Evolutionary conservation across 2,113 vertebrate genomes (phyloP), one percentile per base, ranked within the genome.

Genomic region (Struthio camelus): DNA sequence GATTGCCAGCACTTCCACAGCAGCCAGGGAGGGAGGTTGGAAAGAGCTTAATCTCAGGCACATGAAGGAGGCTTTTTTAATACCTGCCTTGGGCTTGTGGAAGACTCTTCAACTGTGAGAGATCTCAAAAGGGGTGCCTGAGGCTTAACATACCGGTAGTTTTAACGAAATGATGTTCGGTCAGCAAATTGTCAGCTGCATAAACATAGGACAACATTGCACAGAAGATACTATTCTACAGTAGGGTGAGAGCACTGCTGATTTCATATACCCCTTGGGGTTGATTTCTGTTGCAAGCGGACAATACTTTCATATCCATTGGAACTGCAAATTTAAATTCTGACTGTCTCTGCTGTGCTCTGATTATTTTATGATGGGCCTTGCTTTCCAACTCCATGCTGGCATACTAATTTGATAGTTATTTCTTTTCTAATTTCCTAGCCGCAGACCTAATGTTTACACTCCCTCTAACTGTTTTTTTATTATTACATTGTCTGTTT

Each of bases 391-490:
- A 16, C 59, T 66, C 14, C 87, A 91, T 87, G 87, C 70, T 85
- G 87, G 86, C 80, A 90, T 72, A 65, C 87, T 96, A 91, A 96
- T 93, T 93, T 96, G 89, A 72, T 80, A 85, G 78, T 80, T 80
- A 87, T 77, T 95, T 69, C 82, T 93, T 95, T 77, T 81, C 75
- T 93, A 93, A 95, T 83, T 96, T 85, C 85, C 73, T 76, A 51
- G 67, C 73, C 79, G 93, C 81, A 92, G 77, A 69, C 22, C 89
- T 85, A 79, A 87, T 95, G 79, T 92, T 96, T 79, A 84, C 16
- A 14, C 70, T 90, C 61, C 28, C n/a, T 93, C 77, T 94, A 93
- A 70, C 44, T 93, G 86, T 64, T 94, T 91, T 91, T 95, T 95
- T 92, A 80, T 85, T 93, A 85, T 48, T 85, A 62, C 67, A 54